phyloP scores from a whole-genome alignment of 1,140 invertebrate species.

The Lineus longissimus region DNA sequence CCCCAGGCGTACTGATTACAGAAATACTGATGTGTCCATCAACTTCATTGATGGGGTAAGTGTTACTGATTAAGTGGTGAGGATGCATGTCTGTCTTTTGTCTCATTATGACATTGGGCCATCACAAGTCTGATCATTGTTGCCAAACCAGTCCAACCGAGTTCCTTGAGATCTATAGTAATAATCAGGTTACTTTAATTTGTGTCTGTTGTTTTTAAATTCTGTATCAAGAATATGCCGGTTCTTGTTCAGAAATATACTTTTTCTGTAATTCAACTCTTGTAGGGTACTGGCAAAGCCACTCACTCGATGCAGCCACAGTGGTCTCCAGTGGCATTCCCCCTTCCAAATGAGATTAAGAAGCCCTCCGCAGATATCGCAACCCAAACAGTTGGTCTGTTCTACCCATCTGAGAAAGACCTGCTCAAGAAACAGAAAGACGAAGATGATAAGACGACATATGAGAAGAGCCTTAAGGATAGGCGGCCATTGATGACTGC shows the following conservation, averaged over 20 bases:
- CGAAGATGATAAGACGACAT: slow-evolving; percentile 41
- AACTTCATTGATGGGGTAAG: slow-evolving; percentile 2
- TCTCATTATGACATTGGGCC: no score
- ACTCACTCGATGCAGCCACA: slow-evolving; percentile 22
- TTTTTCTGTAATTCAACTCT: neutral
- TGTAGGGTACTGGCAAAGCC: neutral
- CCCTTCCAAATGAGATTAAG: neutral
- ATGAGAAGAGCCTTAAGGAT: slow-evolving; percentile 48
- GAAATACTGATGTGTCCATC: neutral
- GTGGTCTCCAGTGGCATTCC: slow-evolving; percentile 26
- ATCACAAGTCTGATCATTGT: no score
- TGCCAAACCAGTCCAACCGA: no score
- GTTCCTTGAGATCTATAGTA: no score
- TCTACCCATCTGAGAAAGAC: slow-evolving; percentile 49
- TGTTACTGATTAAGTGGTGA: no score
- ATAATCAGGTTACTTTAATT: no score
- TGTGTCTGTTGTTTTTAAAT: no score
- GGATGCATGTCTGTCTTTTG: no score
- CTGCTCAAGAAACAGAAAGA: slow-evolving; percentile 39
- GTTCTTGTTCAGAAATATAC: no score
- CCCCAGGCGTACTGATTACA: slow-evolving; percentile 19
- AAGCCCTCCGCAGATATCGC: slow-evolving; percentile 16
- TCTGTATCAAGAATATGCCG: no score
- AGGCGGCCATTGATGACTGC: slow-evolving; percentile 46
- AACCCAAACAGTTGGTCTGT: slow-evolving; percentile 53